Evolutionary conservation across 2,888 invertebrate genomes (phyloP), one percentile per base, ranked within the genome.

Genomic region (Ormyrus rosae): DNA sequence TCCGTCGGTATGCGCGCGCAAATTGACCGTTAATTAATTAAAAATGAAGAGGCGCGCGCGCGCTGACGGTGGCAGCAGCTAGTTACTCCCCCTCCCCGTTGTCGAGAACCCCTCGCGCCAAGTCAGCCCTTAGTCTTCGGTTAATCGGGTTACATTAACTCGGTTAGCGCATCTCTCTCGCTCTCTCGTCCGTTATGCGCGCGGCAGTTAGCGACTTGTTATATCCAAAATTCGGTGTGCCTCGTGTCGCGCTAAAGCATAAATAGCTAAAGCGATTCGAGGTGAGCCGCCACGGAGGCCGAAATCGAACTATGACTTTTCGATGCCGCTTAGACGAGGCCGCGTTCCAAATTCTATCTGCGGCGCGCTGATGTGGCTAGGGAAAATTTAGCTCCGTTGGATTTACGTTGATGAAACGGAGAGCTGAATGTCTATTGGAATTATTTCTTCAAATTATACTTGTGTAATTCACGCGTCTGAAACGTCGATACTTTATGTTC

Each of bases 121-220:
- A 88, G 87, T 87, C 88, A 89, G 87, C 87, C 87, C 87, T 86
- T 86, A 88, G 87, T 87, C 87, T 86, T 87, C 83, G 83, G 87
- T 88, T 89, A 89, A 89, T 89, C 87, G 85, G 84, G 86, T 89
- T 89, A 88, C 83, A 87, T 88, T 89, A 89, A 89, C 87, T 87
- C 84, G 85, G 86, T 89, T 89, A 86, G 84, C 84, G 85, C 83
- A 82, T 83, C 84, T 83, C 84, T 75, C 82, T 69, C 65, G 82
- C 81, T 83, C 19, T 19, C 53, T 46, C 50, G 58, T 80, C 84
- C 84, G 84, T 85, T 86, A 85, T 86, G 83, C 84, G 65, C 67
- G 81, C 82, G 19, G 81, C 83, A 87, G 86, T 87, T 86, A 86
- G 86, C 84, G 85, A 86, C 86, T 86, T 85, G 85, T 86, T 87